These are phyloP conservation scores for Montipora capricornis DNA, from an alignment of 64 coral and sea anemone species.

Conservation along the genomic window DNA sequence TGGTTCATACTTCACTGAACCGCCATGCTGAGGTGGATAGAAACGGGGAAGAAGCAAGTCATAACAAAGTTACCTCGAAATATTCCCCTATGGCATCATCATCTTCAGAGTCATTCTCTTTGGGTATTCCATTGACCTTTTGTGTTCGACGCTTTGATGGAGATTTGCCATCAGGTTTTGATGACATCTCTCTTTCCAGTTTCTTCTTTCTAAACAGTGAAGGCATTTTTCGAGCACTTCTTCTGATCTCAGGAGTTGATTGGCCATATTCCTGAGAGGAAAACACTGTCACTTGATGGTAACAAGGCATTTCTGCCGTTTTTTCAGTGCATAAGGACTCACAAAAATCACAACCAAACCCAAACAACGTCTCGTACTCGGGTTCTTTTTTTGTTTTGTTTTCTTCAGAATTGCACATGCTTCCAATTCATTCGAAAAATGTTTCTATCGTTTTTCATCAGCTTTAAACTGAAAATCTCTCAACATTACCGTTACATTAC, in stretches of 20 bases:
- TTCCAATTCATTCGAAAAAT: too few relatives aligned
- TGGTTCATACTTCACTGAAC: too few relatives aligned
- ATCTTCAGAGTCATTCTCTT: constrained; percentile 47
- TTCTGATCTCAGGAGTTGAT: constrained; percentile 71
- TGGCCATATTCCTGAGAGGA: constrained; percentile 79
- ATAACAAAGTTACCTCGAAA: constrained; percentile 63
- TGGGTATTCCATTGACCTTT: constrained; percentile 23
- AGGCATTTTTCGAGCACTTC: constrained; percentile 39
- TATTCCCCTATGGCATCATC: constrained; percentile 72
- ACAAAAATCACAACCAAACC: too few relatives aligned
- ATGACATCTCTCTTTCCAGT: neutral
- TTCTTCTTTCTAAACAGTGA: constrained; percentile 34
- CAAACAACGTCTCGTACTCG: too few relatives aligned
- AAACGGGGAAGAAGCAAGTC: too few relatives aligned
- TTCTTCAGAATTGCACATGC: too few relatives aligned
- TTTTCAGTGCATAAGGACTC: too few relatives aligned
- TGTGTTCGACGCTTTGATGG: neutral
- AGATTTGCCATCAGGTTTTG: neutral
- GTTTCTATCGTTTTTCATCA: too few relatives aligned
- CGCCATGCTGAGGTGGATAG: too few relatives aligned
- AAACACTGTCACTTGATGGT: neutral
- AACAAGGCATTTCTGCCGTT: neutral
- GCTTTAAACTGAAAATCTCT: too few relatives aligned
- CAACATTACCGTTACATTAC: too few relatives aligned
- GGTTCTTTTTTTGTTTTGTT: too few relatives aligned